Evolutionary conservation across 2,113 vertebrate genomes (phyloP).

Genomic region (Mesembrinibis cayennensis): DNA sequence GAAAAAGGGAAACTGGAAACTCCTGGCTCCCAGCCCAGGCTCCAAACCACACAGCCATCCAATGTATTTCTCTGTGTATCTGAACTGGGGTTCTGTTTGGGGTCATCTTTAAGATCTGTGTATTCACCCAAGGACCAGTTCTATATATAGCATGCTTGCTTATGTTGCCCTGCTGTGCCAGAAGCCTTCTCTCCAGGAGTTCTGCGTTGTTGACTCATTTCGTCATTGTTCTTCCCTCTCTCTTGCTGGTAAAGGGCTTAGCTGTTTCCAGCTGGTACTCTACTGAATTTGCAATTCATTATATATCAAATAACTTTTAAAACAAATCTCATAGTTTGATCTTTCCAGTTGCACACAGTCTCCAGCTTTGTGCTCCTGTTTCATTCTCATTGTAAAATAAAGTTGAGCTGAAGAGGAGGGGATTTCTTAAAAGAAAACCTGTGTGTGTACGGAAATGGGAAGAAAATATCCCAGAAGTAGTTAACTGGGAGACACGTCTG

Average conservation of each 20-base stretch:
- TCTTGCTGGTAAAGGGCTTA: background rate
- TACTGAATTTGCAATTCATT: background rate
- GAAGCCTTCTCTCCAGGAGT: background rate
- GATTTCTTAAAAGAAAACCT: background rate
- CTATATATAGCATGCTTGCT: conserved; percentile 14
- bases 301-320: background rate
- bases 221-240: background rate
- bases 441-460: background rate
- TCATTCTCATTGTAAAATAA: background rate
- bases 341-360: background rate
- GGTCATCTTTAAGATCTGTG: background rate
- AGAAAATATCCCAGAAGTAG: background rate
- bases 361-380: background rate
- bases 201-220: background rate
- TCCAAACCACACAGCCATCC: background rate
- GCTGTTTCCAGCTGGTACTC: background rate
- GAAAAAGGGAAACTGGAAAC: conserved; percentile 14
- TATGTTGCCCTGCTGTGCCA: conserved; percentile 19
- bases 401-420: background rate
- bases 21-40: background rate
- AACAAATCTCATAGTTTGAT: background rate
- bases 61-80: background rate
- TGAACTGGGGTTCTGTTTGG: background rate
- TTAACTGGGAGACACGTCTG: background rate
- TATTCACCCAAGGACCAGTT: background rate